Conservation (phyloP, 2,888 invertebrate genomes). For the Malachius bipustulatus region DNA sequence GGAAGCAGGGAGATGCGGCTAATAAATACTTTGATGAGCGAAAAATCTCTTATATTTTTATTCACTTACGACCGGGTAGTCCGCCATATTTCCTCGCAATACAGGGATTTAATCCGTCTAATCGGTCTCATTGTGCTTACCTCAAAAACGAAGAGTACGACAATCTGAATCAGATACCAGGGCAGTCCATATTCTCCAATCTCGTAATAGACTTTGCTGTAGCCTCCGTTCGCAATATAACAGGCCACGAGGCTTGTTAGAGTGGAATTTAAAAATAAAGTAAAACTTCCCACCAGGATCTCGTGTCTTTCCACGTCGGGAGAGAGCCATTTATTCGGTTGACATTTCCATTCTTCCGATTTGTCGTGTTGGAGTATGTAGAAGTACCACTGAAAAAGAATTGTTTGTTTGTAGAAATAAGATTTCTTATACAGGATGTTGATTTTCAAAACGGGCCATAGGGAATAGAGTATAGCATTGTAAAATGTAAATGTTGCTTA, state of each 20-base stretch:
- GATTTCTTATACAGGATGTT: no score
- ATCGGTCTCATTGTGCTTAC: no score
- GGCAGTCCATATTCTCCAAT: conserved; percentile 48
- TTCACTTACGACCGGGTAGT: no score
- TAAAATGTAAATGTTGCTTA: no score
- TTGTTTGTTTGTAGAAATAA: conserved; percentile 14
- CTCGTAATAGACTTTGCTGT: conserved; percentile 51
- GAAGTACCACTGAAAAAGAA: conserved; percentile 52
- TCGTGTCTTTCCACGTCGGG: conserved; percentile 57
- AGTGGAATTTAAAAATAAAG: conserved; percentile 43
- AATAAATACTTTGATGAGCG: no score
- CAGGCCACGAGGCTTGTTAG: conserved; percentile 51
- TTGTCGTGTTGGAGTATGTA: conserved; percentile 49
- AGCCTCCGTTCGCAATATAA: conserved; percentile 56
- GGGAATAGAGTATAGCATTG: no score
- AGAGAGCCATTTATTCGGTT: conserved; percentile 54
- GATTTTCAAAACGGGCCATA: no score
- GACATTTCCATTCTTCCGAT: conserved; percentile 61
- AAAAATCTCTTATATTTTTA: no score
- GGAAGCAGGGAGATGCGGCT: no score
- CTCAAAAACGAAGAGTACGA: conserved; percentile 49
- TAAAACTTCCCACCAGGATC: conserved; percentile 49
- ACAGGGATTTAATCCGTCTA: no score
- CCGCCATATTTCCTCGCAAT: no score
- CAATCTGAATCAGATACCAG: conserved; percentile 55